Evolutionary conservation across 2,888 invertebrate species (phyloP), one percentile per base, ranked within the genome.

Genomic region (Prosapia bicincta): DNA sequence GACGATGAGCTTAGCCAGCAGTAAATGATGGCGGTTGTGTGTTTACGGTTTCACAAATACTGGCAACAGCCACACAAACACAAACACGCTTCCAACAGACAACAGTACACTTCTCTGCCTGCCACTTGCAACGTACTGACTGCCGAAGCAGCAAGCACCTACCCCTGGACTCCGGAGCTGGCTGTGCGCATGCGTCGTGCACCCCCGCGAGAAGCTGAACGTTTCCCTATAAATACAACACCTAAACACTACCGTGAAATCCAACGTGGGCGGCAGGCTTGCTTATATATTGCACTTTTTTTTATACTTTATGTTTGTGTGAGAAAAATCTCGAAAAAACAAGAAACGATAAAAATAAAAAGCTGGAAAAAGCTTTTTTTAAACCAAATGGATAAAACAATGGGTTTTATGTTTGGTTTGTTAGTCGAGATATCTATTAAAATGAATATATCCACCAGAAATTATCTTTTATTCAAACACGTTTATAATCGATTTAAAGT

Each of bases 1-100:
- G 83, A 82, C 79, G 83, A 83, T 65, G 82, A 81, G 77, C 82
- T 83, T 70, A 83, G 79, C 83, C 83, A 83, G 80, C 83, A 83
- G 79, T 83, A 82, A 82, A 83, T 83, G 81, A 76, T 81, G 81
- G 77, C 76, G 80, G 81, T 30, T 73, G 72, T 26, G 67, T 38
- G 6, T 38, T 38, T 2, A 38, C 38, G 38, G 13, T 38, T 38
- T 38, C 13, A 38, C 38, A 38, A 38, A 38, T 9, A 13, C 15
- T 38, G 38, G 38, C 38, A 13, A 6, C 5, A 9, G 38, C 38
- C 38, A 13, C 38, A 38, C 38, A 38, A 38, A 38, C 38, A 38
- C 38, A 13, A 2, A 38, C 38, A 38, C 28, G 28, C 28, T 9
- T 3, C 9, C 9, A 28, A 28, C 28, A 28, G 9, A 28, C 28